Conservation (phyloP, 2,888 invertebrate species). For the Lordiphosa andalusiaca region DNA sequence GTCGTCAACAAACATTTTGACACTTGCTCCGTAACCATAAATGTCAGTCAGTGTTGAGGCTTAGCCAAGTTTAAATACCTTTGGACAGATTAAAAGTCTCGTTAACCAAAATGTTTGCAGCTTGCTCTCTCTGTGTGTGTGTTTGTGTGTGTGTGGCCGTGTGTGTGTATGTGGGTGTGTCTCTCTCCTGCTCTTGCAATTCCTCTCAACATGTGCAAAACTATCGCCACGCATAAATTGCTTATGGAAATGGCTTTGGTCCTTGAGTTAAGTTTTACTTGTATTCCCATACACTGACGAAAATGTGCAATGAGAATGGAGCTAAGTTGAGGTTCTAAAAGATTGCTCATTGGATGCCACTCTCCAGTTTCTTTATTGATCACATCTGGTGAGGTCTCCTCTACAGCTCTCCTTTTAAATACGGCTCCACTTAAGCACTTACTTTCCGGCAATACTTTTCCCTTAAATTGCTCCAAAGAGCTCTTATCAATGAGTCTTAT, state of each 20-base stretch:
- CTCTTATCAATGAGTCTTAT: too few relatives aligned
- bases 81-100: slow-evolving; percentile 78
- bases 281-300: slow-evolving; percentile 1
- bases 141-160: slow-evolving; percentile 2
- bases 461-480: too few relatives aligned
- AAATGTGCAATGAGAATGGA: neutral
- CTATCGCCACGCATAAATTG: slow-evolving; percentile 44
- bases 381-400: too few relatives aligned
- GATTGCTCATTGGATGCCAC: too few relatives aligned
- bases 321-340: too few relatives aligned
- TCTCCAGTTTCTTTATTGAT: too few relatives aligned
- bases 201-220: slow-evolving; percentile 27
- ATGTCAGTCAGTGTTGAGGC: slow-evolving; percentile 78
- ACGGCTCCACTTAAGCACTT: too few relatives aligned
- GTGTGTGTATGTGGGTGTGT: slow-evolving; percentile 1
- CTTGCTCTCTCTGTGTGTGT: slow-evolving; percentile 14
- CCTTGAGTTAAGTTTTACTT: slow-evolving; percentile 4
- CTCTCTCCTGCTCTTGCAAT: slow-evolving; percentile 12
- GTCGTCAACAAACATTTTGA: slow-evolving; percentile 75
- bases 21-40: slow-evolving; percentile 78
- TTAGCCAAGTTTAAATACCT: slow-evolving; percentile 78
- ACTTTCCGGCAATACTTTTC: too few relatives aligned
- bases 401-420: too few relatives aligned
- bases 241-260: slow-evolving; percentile 32
- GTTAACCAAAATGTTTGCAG: slow-evolving; percentile 70